Evolutionary conservation across 2,797 vertebrate species (phyloP), one percentile per base, ranked within the genome.

Genomic region (Hydrophis major): DNA sequence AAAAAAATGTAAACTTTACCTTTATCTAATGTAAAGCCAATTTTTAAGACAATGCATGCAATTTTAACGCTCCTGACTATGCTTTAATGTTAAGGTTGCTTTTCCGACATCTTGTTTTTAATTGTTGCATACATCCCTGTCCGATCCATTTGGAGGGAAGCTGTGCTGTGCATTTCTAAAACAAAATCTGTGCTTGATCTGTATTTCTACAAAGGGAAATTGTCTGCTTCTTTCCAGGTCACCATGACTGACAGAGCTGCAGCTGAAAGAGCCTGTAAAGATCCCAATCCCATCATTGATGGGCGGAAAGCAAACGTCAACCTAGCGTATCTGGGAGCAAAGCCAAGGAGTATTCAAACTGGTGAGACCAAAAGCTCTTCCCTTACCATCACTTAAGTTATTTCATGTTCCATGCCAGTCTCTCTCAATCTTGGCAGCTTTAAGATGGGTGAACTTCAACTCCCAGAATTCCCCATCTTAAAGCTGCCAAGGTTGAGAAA

Each of bases 291-390:
- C 95, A 99, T 99, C 96, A 99, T 99, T 1, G 99, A 99, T 14
- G 99, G 99, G 94, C 98, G 99, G 94, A 99, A 99, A 96, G 99
- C 99, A 60, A 99, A 99, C 0, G 99, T 99, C 95, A 99, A 99
- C 98, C 97, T 99, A 96, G 99, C 99, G 0, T 99, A 99, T 96
- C 97, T 99, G 96, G 99, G 99, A 11, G 99, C 99, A 95, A 99
- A 99, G 96, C 99, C 99, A 1, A 98, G 99, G 94, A 99, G 98
- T 96, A 97, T 99, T 95, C 99, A 99, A 96, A 98, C 99, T 90
- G 99, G 99, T 99, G 97, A 98, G 98, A 50, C 89, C 27, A 0
- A 42, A 56, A 87, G 88, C 91, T 92, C 91, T 50, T 90, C 91
- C 91, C 28, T 69, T 22, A 89, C 32, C 6, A 2, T 13, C 5